Evolutionary conservation across 2,797 vertebrate species (phyloP), one percentile per base, ranked within the genome.

Genomic region (Tapirus indicus): DNA sequence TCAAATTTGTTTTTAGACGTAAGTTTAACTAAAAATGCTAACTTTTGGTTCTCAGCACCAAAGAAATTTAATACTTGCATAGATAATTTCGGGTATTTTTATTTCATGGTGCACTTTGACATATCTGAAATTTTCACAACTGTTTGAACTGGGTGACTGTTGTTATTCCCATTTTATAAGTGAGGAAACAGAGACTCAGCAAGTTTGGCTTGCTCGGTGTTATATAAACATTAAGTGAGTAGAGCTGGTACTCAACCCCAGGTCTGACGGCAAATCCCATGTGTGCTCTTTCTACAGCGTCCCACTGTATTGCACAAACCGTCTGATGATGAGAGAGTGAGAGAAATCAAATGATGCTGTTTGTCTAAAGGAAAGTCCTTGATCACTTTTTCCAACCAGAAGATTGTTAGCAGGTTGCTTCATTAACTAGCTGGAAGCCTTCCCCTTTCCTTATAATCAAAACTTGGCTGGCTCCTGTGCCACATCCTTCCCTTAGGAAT

Each of bases 351-450:
- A 78, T 1, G 14, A 88, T n/a, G 1, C 54, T 82, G n/a, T 71
- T 69, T 88, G 56, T 91, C 66, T 64, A 38, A 84, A 92, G 68
- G 82, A 60, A 93, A 97, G 68, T n/a, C 62, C 86, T 88, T 94
- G 72, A 93, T 88, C 54, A 86, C 49, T 90, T 95, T 95, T 92
- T 66, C 87, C 92, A 91, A 78, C 62, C 44, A 75, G 83, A 49
- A 94, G 71, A 89, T 71, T 68, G 75, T 94, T 94, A 86, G 69
- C 91, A 88, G 94, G 5, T 95, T 95, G 86, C 89, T 96, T 97
- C 60, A 86, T 97, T 97, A 95, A 86, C 91, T 83, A 97, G 86
- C 86, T 93, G 74, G 91, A 94, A 72, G 14, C 21, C 78, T 94
- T 93, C 25, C 66, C 75, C 17, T 93, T 72, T 91, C 66, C 69